Evolutionary conservation across 2,113 vertebrate species (phyloP).

Genomic region (Tachuris rubrigastra): DNA sequence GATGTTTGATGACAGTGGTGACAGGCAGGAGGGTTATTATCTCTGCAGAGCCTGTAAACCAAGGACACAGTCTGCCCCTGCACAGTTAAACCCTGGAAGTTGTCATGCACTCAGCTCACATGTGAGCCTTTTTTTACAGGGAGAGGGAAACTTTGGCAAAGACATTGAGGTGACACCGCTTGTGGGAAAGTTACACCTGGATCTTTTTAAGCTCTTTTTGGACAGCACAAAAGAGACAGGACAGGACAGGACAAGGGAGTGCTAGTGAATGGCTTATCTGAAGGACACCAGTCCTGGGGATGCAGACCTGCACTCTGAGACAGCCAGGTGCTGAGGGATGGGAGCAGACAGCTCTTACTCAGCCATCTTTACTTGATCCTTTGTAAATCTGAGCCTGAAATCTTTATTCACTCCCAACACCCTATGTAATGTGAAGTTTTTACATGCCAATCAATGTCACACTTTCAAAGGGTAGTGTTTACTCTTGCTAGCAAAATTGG

Average conservation of each 20-base stretch:
- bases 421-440: background rate
- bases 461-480: background rate
- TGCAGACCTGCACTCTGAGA: background rate
- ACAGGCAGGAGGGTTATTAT: background rate
- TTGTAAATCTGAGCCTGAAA: background rate
- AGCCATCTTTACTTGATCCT: background rate
- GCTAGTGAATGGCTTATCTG: background rate
- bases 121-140: background rate
- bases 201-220: constrained; percentile 7
- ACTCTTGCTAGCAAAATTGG: background rate
- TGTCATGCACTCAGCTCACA: background rate
- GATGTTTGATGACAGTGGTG: background rate
- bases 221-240: background rate
- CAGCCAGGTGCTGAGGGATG: background rate
- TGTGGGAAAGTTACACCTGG: background rate
- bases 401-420: background rate
- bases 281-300: background rate
- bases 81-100: background rate
- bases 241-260: background rate
- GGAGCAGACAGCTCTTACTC: background rate
- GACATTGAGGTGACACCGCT: background rate
- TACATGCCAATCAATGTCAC: background rate
- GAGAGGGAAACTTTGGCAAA: background rate
- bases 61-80: background rate
- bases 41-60: background rate